A percentile compares a stretch with the other conserved stretches of the same genome.
These are phyloP conservation scores for Drosophila vallismaia DNA, from an alignment of 2,888 invertebrate species.

Conservation along the genomic window DNA sequence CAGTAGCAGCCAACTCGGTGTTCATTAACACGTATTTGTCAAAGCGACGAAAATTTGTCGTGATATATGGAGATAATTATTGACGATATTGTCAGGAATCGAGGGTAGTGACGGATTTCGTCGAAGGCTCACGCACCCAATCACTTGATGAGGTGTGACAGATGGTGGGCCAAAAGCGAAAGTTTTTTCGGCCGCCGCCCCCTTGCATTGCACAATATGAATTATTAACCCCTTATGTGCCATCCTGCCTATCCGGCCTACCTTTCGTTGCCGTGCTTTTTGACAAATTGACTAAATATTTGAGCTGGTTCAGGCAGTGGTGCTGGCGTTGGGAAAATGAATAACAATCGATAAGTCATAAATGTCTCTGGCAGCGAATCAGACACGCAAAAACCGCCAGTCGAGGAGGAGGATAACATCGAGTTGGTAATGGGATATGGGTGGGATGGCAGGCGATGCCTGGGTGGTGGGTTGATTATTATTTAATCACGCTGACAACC, in stretches of 20 bases:
- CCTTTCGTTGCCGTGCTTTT: conserved; percentile 37
- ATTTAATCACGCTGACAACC: conserved; percentile 67
- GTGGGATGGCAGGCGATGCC: conserved; percentile 2
- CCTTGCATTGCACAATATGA: conserved; percentile 54
- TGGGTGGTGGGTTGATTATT: conserved; percentile 46
- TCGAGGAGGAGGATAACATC: conserved; percentile 20
- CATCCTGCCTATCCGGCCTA: background rate
- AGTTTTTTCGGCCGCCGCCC: conserved; percentile 43
- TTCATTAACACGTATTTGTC: conserved; percentile 63
- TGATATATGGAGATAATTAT: conserved; percentile 75
- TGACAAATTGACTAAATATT: conserved; percentile 77
- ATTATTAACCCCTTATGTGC: conserved; percentile 63
- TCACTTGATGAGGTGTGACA: conserved; percentile 71
- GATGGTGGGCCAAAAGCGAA: conserved; percentile 60
- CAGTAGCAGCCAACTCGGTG: conserved; percentile 22
- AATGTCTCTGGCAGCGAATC: conserved; percentile 64
- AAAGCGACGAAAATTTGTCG: conserved; percentile 44
- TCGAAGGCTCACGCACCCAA: conserved; percentile 21
- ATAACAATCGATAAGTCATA: conserved; percentile 76
- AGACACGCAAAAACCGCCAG: conserved; percentile 62
- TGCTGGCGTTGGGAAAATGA: conserved; percentile 58
- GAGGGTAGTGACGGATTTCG: background rate
- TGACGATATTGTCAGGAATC: conserved; percentile 56
- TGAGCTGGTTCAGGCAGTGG: conserved; percentile 40
- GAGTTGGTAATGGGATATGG: conserved; percentile 9